Conservation (phyloP, 2,113 vertebrate genomes). For the Chloroceryle aenea region DNA sequence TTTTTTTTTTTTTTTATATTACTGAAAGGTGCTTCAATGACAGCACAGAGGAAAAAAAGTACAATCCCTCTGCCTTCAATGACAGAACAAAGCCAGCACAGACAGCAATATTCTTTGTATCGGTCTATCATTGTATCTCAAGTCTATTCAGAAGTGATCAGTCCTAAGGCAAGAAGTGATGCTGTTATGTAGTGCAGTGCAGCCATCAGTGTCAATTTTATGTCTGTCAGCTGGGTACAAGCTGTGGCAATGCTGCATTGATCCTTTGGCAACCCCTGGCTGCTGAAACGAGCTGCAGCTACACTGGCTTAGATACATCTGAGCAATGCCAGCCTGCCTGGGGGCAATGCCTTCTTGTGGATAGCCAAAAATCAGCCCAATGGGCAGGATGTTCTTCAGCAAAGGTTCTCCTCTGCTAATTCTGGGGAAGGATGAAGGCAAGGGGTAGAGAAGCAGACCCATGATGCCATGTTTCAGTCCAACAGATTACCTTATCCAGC, state of each 20-base stretch:
- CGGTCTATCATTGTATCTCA: not conserved
- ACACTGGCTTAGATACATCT: not conserved
- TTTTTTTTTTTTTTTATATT: not conserved
- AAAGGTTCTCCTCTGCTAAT: not conserved
- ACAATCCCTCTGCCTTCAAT: not conserved
- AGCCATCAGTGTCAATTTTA: not conserved
- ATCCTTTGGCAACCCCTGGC: rapidly evolving
- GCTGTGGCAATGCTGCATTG: not conserved
- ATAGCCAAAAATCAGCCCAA: not conserved
- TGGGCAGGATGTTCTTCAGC: not conserved
- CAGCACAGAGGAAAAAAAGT: not conserved
- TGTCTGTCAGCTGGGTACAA: not conserved
- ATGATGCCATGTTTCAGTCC: not conserved
- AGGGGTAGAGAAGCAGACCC: not conserved
- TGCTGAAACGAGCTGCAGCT: not conserved
- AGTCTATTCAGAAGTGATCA: not conserved
- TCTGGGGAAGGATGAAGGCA: not conserved
- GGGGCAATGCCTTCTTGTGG: not conserved
- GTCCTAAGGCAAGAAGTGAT: not conserved
- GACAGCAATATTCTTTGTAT: not conserved
- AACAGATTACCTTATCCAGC: not conserved
- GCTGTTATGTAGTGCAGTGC: not conserved
- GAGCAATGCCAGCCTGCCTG: not conserved
- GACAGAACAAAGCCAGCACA: not conserved
- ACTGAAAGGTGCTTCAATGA: not conserved